Evolutionary conservation across 92 coral and sea anemone species (phyloP), one percentile per base, ranked within the genome.

Genomic region (Palythoa grandis): DNA sequence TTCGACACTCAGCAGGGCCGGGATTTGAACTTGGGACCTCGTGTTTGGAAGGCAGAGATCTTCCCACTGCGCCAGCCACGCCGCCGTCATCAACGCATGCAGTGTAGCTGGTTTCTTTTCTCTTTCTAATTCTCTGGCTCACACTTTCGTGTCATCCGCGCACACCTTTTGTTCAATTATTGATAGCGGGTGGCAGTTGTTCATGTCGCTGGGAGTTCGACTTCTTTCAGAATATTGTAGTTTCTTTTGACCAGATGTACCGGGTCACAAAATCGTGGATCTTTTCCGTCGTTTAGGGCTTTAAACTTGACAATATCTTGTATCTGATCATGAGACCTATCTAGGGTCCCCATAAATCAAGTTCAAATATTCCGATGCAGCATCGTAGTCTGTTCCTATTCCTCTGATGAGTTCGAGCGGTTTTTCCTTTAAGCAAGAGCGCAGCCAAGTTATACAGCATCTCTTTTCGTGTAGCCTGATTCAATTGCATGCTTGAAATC

Each of bases 401-500:
- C 92, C 90, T 76, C 88, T 66, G 24, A 92, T 92, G 37, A 92
- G 60, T 48, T 86, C 60, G 9, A 82, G 82, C 2, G 92, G 94
- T 73, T 52, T 86, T 86, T 50, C 88, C 39, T 69, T 16, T 19
- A 88, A 54, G 58, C 92, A 77, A 13, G 88, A 74, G 3, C 94
- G 88, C 66, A 86, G 47, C 16, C 77, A 48, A 1, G 94, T 88
- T 77, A 52, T 52, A 91, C 88, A 19, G 94, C 85, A 56, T 91
- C 89, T 3, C 90, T 68, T 69, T 88, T 85, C 29, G 66, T 48
- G 77, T 85, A 91, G 5, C 78, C 52, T 0, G 87, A 23, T 43
- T 91, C 83, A 1, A 92, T 69, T 2, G 90, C 85, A 39, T 92
- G 82, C 87, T 92, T 92, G 60, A 92, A 92, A 48, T 92, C 94